A percentile compares a stretch with the other conserved stretches of the same genome.
Conservation (phyloP, 2,888 invertebrate species). For the Drosophila siamana region DNA sequence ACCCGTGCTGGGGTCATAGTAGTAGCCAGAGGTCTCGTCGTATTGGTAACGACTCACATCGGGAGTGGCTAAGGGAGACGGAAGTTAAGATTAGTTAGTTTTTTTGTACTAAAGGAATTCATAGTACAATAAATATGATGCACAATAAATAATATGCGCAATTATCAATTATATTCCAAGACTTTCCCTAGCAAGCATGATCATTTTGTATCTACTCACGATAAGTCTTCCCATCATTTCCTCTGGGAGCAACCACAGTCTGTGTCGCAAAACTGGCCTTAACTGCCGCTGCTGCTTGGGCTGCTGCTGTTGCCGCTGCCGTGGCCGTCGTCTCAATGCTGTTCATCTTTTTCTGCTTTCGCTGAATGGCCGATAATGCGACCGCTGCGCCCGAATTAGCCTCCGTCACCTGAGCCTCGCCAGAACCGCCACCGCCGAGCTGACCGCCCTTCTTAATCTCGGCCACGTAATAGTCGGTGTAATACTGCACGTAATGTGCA, state of each 20-base stretch:
- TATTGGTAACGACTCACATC: constrained; percentile 96
- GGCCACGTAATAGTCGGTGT: constrained; percentile 89
- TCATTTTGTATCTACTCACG: constrained; percentile 75
- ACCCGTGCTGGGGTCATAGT: constrained; percentile 96
- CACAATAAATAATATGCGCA: no score
- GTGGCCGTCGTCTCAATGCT: constrained; percentile 83
- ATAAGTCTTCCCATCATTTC: constrained; percentile 84
- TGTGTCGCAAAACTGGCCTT: constrained; percentile 83
- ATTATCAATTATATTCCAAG: no score
- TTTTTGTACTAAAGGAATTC: no score
- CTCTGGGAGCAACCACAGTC: constrained; percentile 75
- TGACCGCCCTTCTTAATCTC: constrained; percentile 84
- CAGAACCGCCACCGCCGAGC: constrained; percentile 40
- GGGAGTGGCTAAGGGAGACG: constrained; percentile 88
- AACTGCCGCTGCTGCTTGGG: constrained; percentile 79
- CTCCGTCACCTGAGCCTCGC: constrained; percentile 76
- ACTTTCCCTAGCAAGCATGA: no score
- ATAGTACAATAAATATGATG: no score
- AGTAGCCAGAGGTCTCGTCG: constrained; percentile 97
- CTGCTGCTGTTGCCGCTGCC: constrained; percentile 81
- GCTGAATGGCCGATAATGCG: constrained; percentile 92
- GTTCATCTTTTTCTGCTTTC: constrained; percentile 84
- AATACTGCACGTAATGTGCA: constrained; percentile 89
- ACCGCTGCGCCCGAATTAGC: constrained; percentile 95
- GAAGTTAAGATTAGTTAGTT: no score